These are phyloP conservation scores for Tringa solitaria DNA, from an alignment of 2,113 vertebrate genomes.

Conservation along the genomic window DNA sequence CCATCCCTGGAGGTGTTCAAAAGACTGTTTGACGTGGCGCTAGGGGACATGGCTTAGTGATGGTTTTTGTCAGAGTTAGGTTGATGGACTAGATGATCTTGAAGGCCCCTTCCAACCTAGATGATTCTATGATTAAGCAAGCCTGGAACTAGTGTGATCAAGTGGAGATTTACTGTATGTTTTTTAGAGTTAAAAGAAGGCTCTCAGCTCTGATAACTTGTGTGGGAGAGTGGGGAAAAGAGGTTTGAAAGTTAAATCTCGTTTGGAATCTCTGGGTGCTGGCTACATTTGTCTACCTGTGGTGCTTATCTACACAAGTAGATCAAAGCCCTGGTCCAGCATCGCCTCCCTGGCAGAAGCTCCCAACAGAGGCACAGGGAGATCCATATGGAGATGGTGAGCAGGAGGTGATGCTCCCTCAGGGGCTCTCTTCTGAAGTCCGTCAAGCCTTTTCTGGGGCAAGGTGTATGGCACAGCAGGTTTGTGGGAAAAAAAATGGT, in stretches of 20 bases:
- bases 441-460: neutral
- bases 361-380: neutral
- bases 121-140: neutral
- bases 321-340: neutral
- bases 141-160: neutral
- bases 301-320: accelerated
- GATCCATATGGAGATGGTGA: accelerated
- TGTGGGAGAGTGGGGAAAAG: neutral
- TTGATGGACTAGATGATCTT: too few relatives aligned
- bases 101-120: too few relatives aligned
- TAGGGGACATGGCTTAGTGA: too few relatives aligned
- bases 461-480: neutral
- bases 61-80: too few relatives aligned
- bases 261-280: neutral
- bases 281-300: neutral
- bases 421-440: neutral
- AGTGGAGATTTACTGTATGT: neutral
- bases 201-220: neutral
- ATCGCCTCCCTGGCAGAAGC: accelerated
- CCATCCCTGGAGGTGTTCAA: too few relatives aligned
- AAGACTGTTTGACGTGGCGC: too few relatives aligned
- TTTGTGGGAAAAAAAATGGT: neutral
- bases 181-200: neutral
- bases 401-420: neutral
- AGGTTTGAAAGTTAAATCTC: neutral